Percentiles rank a stretch among this genome's conserved stretches.
Evolutionary conservation across 2,888 invertebrate genomes (phyloP).

Genomic region (Himalopsyche anomala): DNA sequence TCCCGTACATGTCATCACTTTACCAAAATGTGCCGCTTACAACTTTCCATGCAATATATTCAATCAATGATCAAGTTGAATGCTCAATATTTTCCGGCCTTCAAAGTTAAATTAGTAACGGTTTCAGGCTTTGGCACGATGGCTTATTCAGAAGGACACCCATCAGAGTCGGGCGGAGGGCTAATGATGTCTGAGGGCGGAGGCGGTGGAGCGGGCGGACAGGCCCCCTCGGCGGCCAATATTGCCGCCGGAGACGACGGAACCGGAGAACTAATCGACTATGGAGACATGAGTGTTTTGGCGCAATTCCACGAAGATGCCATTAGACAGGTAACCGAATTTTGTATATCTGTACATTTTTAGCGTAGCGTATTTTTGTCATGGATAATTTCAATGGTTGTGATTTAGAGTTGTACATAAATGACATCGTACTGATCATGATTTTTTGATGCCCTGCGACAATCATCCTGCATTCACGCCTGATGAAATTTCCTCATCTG

Average conservation of each 20-base stretch:
- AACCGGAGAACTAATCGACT: conserved; percentile 68
- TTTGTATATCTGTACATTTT: not conserved
- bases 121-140: conserved; percentile 70
- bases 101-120: conserved; percentile 39
- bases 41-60: no score
- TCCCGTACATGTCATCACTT: no score
- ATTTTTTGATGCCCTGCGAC: no score
- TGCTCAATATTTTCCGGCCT: not conserved
- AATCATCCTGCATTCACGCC: no score
- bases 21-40: no score
- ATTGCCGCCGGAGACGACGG: conserved; percentile 67
- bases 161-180: conserved; percentile 69
- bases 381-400: no score
- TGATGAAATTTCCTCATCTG: no score
- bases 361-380: not conserved
- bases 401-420: no score
- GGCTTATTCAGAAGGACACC: conserved; percentile 72
- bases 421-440: no score
- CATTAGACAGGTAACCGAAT: conserved; percentile 77
- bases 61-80: not conserved
- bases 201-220: conserved; percentile 58
- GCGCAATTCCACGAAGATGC: conserved; percentile 89
- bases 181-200: conserved; percentile 71
- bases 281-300: conserved; percentile 78
- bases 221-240: conserved; percentile 50